phyloP scores from a whole-genome alignment of 2,113 vertebrate species.

The Phyllostomus discolor region DNA sequence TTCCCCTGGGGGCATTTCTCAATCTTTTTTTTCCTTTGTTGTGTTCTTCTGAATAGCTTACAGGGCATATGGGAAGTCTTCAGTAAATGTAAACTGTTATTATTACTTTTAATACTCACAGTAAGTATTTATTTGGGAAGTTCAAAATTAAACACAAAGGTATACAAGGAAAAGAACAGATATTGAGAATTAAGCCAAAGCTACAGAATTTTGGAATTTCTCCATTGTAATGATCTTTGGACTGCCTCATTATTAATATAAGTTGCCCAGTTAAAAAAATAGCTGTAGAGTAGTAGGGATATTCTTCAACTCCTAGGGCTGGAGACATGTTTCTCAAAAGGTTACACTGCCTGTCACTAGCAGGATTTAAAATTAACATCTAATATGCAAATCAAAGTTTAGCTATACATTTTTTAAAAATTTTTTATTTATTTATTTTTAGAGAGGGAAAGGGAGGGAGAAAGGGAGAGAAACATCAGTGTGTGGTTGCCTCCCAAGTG shows the following conservation, averaged over 20 bases:
- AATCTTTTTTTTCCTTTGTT: not conserved
- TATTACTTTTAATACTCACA: not conserved
- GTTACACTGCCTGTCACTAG: not conserved
- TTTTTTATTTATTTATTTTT: no score
- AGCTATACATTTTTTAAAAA: no score
- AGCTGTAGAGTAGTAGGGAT: not conserved
- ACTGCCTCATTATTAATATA: not conserved
- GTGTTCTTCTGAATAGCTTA: slow-evolving; percentile 26
- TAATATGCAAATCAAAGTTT: not conserved
- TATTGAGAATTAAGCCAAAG: not conserved
- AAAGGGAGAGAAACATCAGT: no score
- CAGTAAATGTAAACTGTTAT: slow-evolving; percentile 15
- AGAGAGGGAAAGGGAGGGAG: no score
- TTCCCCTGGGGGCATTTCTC: not conserved
- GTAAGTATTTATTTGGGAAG: slow-evolving; percentile 34
- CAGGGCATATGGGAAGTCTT: not conserved
- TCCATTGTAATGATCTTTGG: not conserved
- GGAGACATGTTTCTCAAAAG: slow-evolving; percentile 5
- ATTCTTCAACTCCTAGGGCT: not conserved
- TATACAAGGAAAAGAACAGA: not conserved
- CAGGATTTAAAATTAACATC: slow-evolving; percentile 17
- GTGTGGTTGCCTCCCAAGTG: no score
- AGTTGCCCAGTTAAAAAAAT: not conserved
- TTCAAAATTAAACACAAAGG: not conserved
- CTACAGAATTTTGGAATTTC: slow-evolving; percentile 11